These are phyloP conservation scores for Gymnogyps californianus DNA, from an alignment of 2,113 vertebrate species.

Conservation along the genomic window DNA sequence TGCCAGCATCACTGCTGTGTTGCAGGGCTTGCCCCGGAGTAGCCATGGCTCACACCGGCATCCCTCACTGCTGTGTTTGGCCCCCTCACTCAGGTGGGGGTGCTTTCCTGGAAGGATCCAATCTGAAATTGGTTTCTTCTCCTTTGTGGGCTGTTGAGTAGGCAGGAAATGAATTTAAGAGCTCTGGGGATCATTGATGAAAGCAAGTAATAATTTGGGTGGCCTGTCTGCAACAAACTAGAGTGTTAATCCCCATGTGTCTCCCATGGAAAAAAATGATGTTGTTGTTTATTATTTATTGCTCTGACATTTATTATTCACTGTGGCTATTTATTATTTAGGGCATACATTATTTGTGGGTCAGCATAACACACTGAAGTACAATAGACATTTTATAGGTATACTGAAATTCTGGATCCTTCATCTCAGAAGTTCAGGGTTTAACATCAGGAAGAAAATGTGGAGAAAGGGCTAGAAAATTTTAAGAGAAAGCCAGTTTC, in stretches of 20 bases:
- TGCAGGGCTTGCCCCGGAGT: not conserved
- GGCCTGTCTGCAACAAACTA: not conserved
- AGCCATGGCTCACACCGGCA: not conserved
- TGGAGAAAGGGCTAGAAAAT: not conserved
- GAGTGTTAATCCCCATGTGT: not conserved
- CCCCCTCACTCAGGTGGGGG: not conserved
- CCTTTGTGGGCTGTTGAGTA: not conserved
- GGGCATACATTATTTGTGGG: not conserved
- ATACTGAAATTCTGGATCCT: not conserved
- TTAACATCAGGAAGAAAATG: not conserved
- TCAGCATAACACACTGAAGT: not conserved
- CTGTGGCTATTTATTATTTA: slow-evolving; percentile 36
- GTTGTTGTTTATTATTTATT: slow-evolving; percentile 22
- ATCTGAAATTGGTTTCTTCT: slow-evolving; percentile 1
- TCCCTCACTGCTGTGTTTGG: not conserved
- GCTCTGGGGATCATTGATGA: not conserved
- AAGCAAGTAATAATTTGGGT: not conserved
- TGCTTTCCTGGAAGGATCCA: not conserved
- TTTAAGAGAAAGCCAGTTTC: not conserved
- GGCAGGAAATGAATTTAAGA: slow-evolving; percentile 38
- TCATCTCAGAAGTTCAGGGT: not conserved
- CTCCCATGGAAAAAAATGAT: not conserved
- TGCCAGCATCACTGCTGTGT: not conserved
- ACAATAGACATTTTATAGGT: not conserved
- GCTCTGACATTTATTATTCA: slow-evolving; percentile 25